phyloP scores from a whole-genome alignment of 2,113 vertebrate species.

The Anguilla rostrata region DNA sequence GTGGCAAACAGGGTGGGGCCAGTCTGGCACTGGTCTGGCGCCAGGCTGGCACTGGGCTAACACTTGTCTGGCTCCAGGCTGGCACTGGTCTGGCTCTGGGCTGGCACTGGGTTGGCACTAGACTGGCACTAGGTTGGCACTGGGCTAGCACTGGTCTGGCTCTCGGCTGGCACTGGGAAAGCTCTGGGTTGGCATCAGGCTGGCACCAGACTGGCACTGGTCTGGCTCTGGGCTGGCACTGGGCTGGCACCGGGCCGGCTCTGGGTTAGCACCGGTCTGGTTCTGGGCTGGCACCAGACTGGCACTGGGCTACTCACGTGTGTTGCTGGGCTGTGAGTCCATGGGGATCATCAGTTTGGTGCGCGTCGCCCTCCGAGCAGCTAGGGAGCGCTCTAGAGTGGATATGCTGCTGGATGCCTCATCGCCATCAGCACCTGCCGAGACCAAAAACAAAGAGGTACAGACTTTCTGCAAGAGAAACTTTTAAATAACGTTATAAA shows the following conservation, averaged over 20 bases:
- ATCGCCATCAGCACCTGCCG: conserved; percentile 77
- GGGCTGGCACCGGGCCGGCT: too few relatives aligned
- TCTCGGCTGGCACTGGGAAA: too few relatives aligned
- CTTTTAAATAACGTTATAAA: too few relatives aligned
- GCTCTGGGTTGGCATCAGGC: too few relatives aligned
- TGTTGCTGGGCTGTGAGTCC: conserved; percentile 86
- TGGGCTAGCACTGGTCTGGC: too few relatives aligned
- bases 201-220: too few relatives aligned
- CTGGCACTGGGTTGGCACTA: too few relatives aligned
- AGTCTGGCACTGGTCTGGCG: background rate
- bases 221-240: too few relatives aligned
- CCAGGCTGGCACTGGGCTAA: background rate
- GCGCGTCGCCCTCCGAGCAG: conserved; percentile 79
- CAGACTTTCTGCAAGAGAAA: background rate
- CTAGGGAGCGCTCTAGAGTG: conserved; percentile 85
- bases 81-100: background rate
- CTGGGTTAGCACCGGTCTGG: too few relatives aligned
- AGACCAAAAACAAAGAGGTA: background rate
- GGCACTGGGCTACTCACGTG: conserved; percentile 70
- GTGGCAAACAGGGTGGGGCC: too few relatives aligned
- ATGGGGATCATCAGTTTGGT: conserved; percentile 93
- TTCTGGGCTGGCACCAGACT: background rate
- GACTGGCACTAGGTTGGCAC: too few relatives aligned
- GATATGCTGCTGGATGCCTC: conserved; percentile 87
- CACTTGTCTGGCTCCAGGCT: too few relatives aligned